phyloP scores from a whole-genome alignment of 2,113 vertebrate genomes.

The Cyprinodon brontotheroides region DNA sequence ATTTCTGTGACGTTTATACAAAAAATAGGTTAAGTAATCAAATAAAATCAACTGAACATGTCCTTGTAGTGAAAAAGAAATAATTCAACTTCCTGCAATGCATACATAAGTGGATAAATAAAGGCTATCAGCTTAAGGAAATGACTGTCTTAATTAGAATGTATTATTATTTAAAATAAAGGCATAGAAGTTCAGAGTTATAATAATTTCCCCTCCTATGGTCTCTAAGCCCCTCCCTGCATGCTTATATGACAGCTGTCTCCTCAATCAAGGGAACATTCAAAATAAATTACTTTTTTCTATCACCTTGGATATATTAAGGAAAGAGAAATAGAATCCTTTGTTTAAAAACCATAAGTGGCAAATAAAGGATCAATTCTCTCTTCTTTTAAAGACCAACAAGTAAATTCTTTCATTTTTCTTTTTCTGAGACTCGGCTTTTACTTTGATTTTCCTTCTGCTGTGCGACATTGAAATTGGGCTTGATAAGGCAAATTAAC shows the following conservation, averaged over 20 bases:
- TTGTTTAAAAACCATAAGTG: neutral
- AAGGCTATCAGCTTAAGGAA: neutral
- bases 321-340: neutral
- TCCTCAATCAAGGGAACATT: too few species aligned
- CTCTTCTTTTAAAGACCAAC: neutral
- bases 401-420: neutral
- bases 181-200: neutral
- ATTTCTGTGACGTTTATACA: too few species aligned
- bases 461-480: neutral
- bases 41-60: too few species aligned
- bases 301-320: neutral
- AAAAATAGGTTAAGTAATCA: too few species aligned
- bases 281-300: neutral
- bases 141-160: neutral
- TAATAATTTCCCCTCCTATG: neutral
- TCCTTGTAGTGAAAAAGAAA: too few species aligned
- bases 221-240: too few species aligned
- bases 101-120: neutral
- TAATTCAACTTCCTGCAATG: too few species aligned
- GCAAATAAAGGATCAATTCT: neutral
- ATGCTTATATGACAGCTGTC: too few species aligned
- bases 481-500: slow-evolving; percentile 24
- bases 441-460: neutral
- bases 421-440: too few species aligned
- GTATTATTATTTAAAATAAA: neutral